These are phyloP conservation scores for Protula sp. DNA, from an alignment of 2,888 invertebrate genomes.

Conservation along the genomic window DNA sequence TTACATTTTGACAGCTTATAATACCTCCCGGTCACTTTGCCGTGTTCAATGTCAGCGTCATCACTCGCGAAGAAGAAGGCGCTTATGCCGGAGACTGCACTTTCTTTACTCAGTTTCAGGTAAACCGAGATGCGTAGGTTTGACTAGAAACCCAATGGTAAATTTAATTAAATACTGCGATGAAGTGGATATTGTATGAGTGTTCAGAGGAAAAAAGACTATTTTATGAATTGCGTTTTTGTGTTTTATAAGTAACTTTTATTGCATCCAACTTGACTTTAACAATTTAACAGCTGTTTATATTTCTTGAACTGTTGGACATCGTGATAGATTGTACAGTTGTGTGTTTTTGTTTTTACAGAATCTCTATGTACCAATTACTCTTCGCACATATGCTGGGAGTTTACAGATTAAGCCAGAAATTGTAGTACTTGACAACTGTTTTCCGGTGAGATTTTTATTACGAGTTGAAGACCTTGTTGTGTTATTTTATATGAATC, in stretches of 20 bases:
- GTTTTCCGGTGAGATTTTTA: conserved; percentile 70
- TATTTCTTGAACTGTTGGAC: too few species aligned
- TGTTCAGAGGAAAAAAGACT: too few species aligned
- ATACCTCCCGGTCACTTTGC: conserved; percentile 59
- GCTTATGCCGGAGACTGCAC: conserved; percentile 66
- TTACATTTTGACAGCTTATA: conserved; percentile 9
- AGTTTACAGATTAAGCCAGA: conserved; percentile 66
- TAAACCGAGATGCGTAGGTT: too few species aligned
- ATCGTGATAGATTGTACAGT: too few species aligned
- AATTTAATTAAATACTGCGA: too few species aligned
- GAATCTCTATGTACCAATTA: conserved; percentile 65
- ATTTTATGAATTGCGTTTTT: too few species aligned
- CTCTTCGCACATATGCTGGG: conserved; percentile 71
- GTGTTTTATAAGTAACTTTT: too few species aligned
- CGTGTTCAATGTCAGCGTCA: conserved; percentile 67
- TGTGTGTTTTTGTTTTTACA: conserved; percentile 32
- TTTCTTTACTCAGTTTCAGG: conserved; percentile 63
- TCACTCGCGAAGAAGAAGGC: conserved; percentile 66
- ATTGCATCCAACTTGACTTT: too few species aligned
- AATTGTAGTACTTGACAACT: conserved; percentile 68
- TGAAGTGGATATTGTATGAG: too few species aligned
- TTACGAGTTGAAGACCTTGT: background rate
- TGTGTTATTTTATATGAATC: background rate
- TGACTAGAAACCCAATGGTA: too few species aligned
- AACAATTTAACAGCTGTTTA: too few species aligned